Percentiles rank a stretch among this genome's conserved stretches.
Conservation (phyloP, 1,140 invertebrate genomes). For the Laupala kohalensis region DNA sequence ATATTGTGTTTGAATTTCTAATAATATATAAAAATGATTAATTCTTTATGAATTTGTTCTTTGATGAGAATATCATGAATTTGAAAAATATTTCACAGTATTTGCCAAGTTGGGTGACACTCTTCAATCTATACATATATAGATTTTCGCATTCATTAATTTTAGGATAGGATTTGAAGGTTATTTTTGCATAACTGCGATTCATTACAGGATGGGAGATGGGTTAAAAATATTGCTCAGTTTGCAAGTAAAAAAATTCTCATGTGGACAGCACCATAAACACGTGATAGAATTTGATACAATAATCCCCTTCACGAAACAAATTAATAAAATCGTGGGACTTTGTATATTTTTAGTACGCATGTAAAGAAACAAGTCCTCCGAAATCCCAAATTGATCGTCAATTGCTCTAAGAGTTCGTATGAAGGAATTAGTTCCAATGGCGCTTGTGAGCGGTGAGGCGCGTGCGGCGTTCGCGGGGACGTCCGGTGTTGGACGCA, state of each 20-base stretch:
- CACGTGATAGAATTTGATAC: background rate
- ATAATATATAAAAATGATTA: no score
- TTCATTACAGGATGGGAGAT: no score
- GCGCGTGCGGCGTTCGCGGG: background rate
- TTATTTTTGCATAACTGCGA: background rate
- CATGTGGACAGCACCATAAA: slow-evolving; percentile 2
- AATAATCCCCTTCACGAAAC: background rate
- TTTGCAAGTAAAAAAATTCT: slow-evolving; percentile 2
- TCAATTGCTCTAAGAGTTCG: slow-evolving; percentile 8
- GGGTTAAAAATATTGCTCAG: slow-evolving; percentile 12
- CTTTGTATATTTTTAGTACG: background rate
- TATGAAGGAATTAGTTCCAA: background rate
- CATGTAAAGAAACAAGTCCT: background rate
- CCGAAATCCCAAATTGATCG: background rate
- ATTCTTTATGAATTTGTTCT: no score
- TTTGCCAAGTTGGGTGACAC: no score
- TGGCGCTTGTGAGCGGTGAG: background rate
- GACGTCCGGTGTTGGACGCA: background rate
- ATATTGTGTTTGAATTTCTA: no score
- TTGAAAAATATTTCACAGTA: no score
- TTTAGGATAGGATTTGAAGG: no score
- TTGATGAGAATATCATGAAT: no score
- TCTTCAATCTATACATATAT: no score
- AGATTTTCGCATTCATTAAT: no score
- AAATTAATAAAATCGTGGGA: background rate